phyloP scores from a whole-genome alignment of 2,797 vertebrate species.

The Hapalemur alaotrensis region DNA sequence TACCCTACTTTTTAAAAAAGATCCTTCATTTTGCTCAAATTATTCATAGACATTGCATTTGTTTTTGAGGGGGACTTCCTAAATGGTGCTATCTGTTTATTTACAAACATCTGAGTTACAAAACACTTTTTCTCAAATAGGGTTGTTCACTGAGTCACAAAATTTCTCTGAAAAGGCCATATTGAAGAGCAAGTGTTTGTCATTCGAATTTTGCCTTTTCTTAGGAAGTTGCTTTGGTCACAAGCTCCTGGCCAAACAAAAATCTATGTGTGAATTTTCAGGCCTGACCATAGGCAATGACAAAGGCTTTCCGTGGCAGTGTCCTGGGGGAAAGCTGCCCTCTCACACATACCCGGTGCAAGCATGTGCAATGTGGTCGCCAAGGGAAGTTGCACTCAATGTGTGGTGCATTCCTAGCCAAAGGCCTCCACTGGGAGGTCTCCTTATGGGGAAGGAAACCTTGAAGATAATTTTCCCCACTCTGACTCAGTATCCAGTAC shows the following conservation, averaged over 20 bases:
- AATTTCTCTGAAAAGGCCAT: not conserved
- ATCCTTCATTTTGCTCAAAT: not conserved
- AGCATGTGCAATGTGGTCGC: not conserved
- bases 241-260: not conserved
- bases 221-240: not conserved
- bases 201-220: not conserved
- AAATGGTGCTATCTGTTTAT: not conserved
- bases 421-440: not conserved
- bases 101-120: not conserved
- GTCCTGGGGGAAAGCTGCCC: not conserved
- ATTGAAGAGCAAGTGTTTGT: not conserved
- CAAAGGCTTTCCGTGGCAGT: not conserved
- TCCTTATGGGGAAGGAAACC: not conserved
- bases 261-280: not conserved
- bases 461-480: not conserved
- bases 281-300: not conserved
- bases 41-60: not conserved
- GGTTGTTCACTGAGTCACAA: not conserved
- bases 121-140: not conserved
- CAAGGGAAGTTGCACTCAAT: fast-evolving
- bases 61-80: not conserved
- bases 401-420: not conserved
- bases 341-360: no score
- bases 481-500: not conserved
- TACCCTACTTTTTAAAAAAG: not conserved